Conservation (phyloP, 1,140 invertebrate species). For the Bombus superbus region DNA sequence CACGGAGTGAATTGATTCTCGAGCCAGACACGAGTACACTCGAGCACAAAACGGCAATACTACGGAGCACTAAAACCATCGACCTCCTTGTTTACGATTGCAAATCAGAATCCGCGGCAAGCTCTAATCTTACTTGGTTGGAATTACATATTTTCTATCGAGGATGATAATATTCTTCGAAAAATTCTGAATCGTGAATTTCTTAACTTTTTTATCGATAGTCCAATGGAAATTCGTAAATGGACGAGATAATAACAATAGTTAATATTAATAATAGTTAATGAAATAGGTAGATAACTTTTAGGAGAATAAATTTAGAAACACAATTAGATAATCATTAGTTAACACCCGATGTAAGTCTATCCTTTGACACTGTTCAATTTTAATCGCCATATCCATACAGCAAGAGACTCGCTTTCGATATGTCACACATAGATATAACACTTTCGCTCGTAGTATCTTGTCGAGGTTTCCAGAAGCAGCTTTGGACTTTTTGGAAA, state of each 20-base stretch:
- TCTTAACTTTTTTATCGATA: background rate
- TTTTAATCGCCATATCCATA: background rate
- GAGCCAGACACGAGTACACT: slow-evolving; percentile 49
- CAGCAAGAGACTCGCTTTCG: slow-evolving; percentile 26
- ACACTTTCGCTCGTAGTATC: background rate
- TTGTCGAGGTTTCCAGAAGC: background rate
- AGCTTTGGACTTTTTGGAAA: background rate
- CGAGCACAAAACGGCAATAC: slow-evolving; percentile 38
- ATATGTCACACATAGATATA: background rate
- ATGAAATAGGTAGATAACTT: background rate
- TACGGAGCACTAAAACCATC: slow-evolving; percentile 13
- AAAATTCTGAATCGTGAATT: background rate
- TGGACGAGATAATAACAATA: background rate
- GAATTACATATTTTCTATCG: background rate
- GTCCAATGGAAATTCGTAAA: background rate
- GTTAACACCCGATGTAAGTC: background rate
- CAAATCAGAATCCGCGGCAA: background rate
- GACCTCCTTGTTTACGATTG: background rate
- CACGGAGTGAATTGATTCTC: slow-evolving; percentile 45
- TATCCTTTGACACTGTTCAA: background rate
- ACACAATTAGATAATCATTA: background rate
- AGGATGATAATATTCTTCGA: background rate
- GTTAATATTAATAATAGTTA: background rate
- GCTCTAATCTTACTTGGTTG: too few relatives aligned
- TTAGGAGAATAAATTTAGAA: background rate